phyloP scores from a whole-genome alignment of 2,888 invertebrate genomes.

The Perizoma flavofasciatum region DNA sequence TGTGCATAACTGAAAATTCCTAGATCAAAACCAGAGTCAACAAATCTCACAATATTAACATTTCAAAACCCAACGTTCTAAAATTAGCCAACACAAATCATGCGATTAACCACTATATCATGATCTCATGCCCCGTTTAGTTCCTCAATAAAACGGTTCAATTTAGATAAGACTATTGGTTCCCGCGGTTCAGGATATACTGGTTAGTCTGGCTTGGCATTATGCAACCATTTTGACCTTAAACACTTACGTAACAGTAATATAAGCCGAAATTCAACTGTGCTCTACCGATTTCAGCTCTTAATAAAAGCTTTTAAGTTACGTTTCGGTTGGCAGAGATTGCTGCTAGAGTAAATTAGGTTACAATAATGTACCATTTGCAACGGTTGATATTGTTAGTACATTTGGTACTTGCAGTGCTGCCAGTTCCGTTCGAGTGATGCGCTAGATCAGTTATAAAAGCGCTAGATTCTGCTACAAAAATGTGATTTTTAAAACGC shows the following conservation, averaged over 20 bases:
- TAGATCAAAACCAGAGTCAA: conserved; percentile 40
- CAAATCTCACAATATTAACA: conserved; percentile 47
- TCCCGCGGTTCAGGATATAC: conserved; percentile 50
- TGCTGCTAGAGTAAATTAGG: conserved; percentile 57
- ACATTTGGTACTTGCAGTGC: conserved; percentile 19
- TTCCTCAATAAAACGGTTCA: conserved; percentile 27
- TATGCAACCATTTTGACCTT: conserved; percentile 76
- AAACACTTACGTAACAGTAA: conserved; percentile 72
- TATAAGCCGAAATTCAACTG: conserved; percentile 53
- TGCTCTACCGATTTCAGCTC: conserved; percentile 37
- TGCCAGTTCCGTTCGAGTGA: no score
- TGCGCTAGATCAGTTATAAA: no score
- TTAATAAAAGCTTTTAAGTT: conserved; percentile 27
- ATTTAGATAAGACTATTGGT: conserved; percentile 41
- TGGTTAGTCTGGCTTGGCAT: conserved; percentile 58
- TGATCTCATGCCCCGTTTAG: conserved; percentile 44
- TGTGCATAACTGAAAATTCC: conserved; percentile 17
- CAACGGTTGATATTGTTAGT: conserved; percentile 38
- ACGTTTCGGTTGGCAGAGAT: conserved; percentile 32
- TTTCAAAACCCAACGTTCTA: conserved; percentile 68
- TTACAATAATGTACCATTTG: conserved; percentile 59
- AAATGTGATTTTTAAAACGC: no score
- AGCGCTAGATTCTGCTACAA: no score
- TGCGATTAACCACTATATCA: conserved; percentile 38
- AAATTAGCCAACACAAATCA: conserved; percentile 66